Conservation (phyloP, 2,797 vertebrate genomes). For the Paguma larvata region DNA sequence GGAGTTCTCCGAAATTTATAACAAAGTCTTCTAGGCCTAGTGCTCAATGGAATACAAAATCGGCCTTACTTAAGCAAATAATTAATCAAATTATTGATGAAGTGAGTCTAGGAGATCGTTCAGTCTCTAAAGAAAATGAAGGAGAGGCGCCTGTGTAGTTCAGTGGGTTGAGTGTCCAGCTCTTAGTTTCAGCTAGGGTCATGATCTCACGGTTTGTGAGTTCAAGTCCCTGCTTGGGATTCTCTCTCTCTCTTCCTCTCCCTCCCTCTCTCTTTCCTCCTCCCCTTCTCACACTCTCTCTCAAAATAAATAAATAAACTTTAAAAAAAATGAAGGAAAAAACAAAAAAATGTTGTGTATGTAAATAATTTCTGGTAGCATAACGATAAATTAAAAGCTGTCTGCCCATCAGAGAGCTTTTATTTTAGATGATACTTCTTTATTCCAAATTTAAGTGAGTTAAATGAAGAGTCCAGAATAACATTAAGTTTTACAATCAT, state of each 20-base stretch:
- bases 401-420: not conserved
- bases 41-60: no score
- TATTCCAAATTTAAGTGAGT: not conserved
- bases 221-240: no score
- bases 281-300: no score
- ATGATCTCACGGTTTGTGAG: no score
- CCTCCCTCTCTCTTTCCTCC: no score
- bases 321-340: not conserved
- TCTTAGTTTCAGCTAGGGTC: no score
- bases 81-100: not conserved
- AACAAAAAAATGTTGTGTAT: not conserved
- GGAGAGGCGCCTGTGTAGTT: not conserved
- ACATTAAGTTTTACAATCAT: not conserved
- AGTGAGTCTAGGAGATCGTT: not conserved
- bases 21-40: not conserved
- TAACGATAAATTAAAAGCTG: not conserved
- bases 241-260: no score
- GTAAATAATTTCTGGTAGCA: not conserved
- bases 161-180: no score
- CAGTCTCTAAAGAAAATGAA: not conserved
- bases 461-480: not conserved
- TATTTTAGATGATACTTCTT: not conserved
- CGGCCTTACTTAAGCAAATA: not conserved
- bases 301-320: no score
- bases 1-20: not conserved